Evolutionary conservation across 2,797 vertebrate species (phyloP), one percentile per base, ranked within the genome.

Genomic region (Pantherophis vulpinus): DNA sequence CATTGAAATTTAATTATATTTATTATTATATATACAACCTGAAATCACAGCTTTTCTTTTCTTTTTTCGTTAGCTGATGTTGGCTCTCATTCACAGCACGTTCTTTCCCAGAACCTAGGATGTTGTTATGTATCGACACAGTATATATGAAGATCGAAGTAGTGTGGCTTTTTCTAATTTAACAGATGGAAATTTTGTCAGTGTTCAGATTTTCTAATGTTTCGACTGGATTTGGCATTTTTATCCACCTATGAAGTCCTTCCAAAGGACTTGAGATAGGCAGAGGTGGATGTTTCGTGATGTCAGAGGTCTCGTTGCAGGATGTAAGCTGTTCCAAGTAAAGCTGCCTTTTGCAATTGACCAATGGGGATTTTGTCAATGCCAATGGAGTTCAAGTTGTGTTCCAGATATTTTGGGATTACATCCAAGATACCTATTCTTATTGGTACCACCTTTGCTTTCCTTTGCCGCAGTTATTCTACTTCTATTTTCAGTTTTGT

Each of bases 301-400:
- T 16, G 0, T 74, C 13, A 8, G 8, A 74, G 6, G 1, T 74
- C 6, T 37, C 1, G 0, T 3, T 0, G 14, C 6, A 37, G 12
- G 14, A 32, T 32, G n/a, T 32, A 32, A 70, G 66, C 29, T 70
- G 11, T n/a, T 32, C 29, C 0, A 0, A 70, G 29, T 70, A 14
- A n/a, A 14, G 29, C 29, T n/a, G 13, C n/a, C 13, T 7, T 70
- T 70, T 70, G 63, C 5, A 70, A 70, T 70, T 32, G 66, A 70
- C 63, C 12, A 0, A 66, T 3, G n/a, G 14, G 66, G n/a, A 32
- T 32, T 32, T 32, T 70, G 66, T 70, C n/a, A 70, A 32, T 7
- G n/a, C 14, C 13, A 5, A 70, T 2, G 66, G 66, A 0, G 5
- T 29, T 70, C 66, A 70, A 70, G 14, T 7, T 5, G 13, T 16